Base-by-base conservation (phyloP, 2,113 vertebrate genomes). In the Pteruthius melanotis region DNA sequence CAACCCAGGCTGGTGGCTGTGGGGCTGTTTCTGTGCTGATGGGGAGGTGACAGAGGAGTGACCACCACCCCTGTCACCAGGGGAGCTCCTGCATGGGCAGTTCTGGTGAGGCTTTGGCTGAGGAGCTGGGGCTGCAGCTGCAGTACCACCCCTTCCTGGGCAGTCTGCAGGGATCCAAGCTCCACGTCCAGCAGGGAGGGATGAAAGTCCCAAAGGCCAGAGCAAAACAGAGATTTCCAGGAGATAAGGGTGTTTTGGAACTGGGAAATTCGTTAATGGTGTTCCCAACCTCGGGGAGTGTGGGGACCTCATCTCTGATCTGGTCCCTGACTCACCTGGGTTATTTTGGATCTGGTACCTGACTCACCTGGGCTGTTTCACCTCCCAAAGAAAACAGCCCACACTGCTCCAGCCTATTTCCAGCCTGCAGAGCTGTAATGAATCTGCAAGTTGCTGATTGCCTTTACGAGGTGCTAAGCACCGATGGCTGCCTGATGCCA, bases 361-460 rank as follows among this genome's bases (percentile, higher is more conserved):
- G 60, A 45, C 26, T 91, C 10, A 14, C 39, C 64, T 70, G 72
- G 23, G 49, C 37, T 60, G 20, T 86, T 92, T 52, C 7, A 1
- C 26, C 37, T 63, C 59, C 42, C 30, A n/a, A 23, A 70, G 86
- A 31, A 81, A 90, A 82, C 44, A 49, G 19, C 39, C 40, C 47
- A 3, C 2, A 1, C 3, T 3, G 66, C 63, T 91, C 45, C 91
- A 89, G 47, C 52, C 40, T 30, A 4, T 81, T 81, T 49, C 49
- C 83, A 87, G 56, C 37, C 49, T 57, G 65, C 65, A 20, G 42
- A 90, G 24, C 69, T 68, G 40, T 50, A 75, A 91, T 61, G 80
- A 84, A 64, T 96, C 83, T 89, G 57, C 16, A 35, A 85, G 88
- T 47, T 83, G 96, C 68, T 71, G 85, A 92, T 88, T 86, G 92